Evolutionary conservation across 2,888 invertebrate species (phyloP).

Genomic region (Seira ritae): DNA sequence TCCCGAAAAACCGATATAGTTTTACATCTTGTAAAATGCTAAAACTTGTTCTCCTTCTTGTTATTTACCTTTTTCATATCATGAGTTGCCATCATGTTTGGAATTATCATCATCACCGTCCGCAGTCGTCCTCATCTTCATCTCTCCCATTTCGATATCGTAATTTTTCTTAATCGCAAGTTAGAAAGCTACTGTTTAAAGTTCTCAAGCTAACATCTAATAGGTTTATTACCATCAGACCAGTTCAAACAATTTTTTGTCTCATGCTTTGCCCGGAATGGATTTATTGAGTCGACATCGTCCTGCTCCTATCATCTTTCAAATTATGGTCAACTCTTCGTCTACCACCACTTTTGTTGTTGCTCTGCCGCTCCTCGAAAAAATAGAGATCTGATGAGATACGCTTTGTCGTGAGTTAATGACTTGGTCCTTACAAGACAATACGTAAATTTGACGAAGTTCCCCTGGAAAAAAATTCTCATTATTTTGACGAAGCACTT

Average conservation of each 20-base stretch:
- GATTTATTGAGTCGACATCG: constrained; percentile 56
- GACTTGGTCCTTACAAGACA: constrained; percentile 47
- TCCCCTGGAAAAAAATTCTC: constrained; percentile 25
- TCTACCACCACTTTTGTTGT: constrained; percentile 3
- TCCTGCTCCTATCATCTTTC: constrained; percentile 59
- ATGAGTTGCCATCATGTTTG: constrained; percentile 7
- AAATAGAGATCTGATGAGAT: constrained; percentile 52
- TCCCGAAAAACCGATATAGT: too few species aligned
- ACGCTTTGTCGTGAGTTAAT: constrained; percentile 50
- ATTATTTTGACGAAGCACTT: constrained; percentile 43
- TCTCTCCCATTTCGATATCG: too few species aligned
- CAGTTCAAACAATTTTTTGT: background rate
- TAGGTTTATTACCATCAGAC: background rate
- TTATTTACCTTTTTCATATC: too few species aligned
- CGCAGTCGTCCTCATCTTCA: too few species aligned
- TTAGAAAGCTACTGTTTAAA: constrained; percentile 18
- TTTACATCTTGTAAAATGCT: too few species aligned
- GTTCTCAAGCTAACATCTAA: constrained; percentile 5
- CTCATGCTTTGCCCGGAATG: constrained; percentile 18
- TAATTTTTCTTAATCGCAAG: background rate
- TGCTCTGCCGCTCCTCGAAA: constrained; percentile 25
- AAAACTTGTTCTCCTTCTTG: too few species aligned
- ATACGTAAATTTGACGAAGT: too few species aligned
- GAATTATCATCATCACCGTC: background rate
- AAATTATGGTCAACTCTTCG: constrained; percentile 47